Base-by-base conservation (phyloP, 2,888 invertebrate species). In the Xanthia togata region DNA sequence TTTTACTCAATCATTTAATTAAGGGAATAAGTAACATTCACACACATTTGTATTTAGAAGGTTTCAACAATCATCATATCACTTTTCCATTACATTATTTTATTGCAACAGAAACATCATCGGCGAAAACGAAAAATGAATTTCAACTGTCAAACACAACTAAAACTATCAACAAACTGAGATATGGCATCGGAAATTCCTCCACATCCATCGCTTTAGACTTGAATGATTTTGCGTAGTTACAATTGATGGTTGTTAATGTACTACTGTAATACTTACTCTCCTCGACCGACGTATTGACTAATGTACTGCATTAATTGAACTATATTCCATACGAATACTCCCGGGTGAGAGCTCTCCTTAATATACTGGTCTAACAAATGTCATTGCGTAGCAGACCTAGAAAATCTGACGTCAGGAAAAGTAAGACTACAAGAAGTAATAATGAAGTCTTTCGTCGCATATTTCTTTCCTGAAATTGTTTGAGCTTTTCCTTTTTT, bases 371-470 rank as follows among this genome's bases (percentile, higher is more conserved):
- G 31, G 17, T 50, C 59, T 23, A 47, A 35, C 1, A 69, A 50
- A 55, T 17, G 35, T 31, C 35, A n/a, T 50, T 41, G 35, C 55
- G 69, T 65, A 26, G 41, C 78, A 78, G 8, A 70, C 53, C 44
- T 65, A 53, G 35, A 44, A 59, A 20, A 26, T 2, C 1, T 26
- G 35, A 12, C 26, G 35, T 38, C 77, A 62, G 44, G n/a, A 68
- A 62, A 77, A 77, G 11, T 47, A 62, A 26, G n/a, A 38, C 53
- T 62, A 31, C 31, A 69, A 71, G n/a, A n/a, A n/a, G 71, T 71
- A 78, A 65, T 72, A 78, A 78, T 60, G n/a, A 78, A 78, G 59
- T 53, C 26, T 35, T 38, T n/a, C 23, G 59, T 60, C 26, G 12
- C 57, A 68, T 57, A 57, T 64, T 35, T 68, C 35, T 59, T 78